A percentile compares a stretch with the other conserved stretches of the same genome.
These are phyloP conservation scores for Terebella lapidaria DNA, from an alignment of 2,888 invertebrate genomes.

Conservation along the genomic window DNA sequence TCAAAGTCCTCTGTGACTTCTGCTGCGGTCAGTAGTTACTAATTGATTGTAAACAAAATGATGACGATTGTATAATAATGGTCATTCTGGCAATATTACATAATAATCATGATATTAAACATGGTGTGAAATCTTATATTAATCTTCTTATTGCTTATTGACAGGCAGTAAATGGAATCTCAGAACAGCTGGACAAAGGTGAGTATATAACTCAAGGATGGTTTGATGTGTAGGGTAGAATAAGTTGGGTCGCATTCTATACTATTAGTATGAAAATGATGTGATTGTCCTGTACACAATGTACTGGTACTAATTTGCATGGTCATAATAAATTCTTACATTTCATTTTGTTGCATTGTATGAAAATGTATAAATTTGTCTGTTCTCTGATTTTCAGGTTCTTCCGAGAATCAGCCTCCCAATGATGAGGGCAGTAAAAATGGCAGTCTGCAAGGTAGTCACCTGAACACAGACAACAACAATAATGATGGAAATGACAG, in stretches of 20 bases:
- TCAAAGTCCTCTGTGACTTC: slow-evolving; percentile 94
- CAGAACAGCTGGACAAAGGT: slow-evolving; percentile 26
- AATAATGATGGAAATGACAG: slow-evolving; percentile 5
- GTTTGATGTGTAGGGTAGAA: too few relatives aligned
- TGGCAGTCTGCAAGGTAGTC: neutral
- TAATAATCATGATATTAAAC: neutral
- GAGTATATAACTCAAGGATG: slow-evolving; percentile 7
- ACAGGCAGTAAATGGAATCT: slow-evolving; percentile 26
- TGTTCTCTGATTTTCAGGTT: too few relatives aligned
- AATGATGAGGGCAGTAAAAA: neutral
- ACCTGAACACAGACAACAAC: neutral
- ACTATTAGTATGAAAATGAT: too few relatives aligned
- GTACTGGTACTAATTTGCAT: too few relatives aligned
- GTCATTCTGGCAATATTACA: neutral
- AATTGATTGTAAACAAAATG: neutral
- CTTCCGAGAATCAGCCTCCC: neutral
- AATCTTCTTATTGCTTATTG: slow-evolving; percentile 3
- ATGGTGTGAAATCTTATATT: too few relatives aligned
- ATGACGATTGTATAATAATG: neutral
- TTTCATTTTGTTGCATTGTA: too few relatives aligned
- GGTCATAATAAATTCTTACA: too few relatives aligned
- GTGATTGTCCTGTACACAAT: too few relatives aligned
- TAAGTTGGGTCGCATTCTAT: too few relatives aligned
- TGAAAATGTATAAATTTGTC: too few relatives aligned
- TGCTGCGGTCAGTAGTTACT: slow-evolving; percentile 40